Base-by-base conservation (phyloP, 2,113 vertebrate genomes). In the Pipra filicauda region DNA sequence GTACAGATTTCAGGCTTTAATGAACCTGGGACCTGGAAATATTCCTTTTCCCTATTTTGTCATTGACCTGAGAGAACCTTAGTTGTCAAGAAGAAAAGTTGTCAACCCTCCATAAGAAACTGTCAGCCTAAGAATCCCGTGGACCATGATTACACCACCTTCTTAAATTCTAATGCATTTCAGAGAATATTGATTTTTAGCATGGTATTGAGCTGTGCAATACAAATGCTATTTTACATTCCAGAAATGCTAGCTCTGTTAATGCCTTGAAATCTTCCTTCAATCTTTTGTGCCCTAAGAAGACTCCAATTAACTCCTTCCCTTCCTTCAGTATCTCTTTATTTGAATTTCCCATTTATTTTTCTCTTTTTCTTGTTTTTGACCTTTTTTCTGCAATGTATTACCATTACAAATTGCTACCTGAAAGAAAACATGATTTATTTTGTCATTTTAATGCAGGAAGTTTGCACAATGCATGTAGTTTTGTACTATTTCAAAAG, bases 161-260 rank as follows among this genome's bases (percentile, higher is more conserved):
- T 90, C 92, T 85, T 64, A 90, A 94, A 84, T 84, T 93, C 85
- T 91, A 28, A 88, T 71, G 52, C 55, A 24, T 90, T 83, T 94
- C 72, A 84, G 67, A 88, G 27, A 65, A 8, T 77, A 94, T 95
- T 0, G 64, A 94, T 93, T 86, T 26, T 66, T 70, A 71, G n/a
- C 24, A 27, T 41, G 30, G 39, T 88, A 93, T 85, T 77, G 85
- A 93, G 67, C 71, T 83, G 55, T 77, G 67, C 28, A 39, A 73
- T 66, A 55, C 0, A 3, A 88, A 80, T 51, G 44, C 67, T 91
- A 15, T 88, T 96, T 91, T 91, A 55, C 67, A 94, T 93, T 95
- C 78, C 82, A 95, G 74, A 88, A 91, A 80, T 67, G 33, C 19
- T 81, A 77, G 16, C 61, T 85, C 44, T 52, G 33, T 71, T 87